These are phyloP conservation scores for Pangasius djambal DNA, from an alignment of 2,797 vertebrate genomes.

Conservation along the genomic window DNA sequence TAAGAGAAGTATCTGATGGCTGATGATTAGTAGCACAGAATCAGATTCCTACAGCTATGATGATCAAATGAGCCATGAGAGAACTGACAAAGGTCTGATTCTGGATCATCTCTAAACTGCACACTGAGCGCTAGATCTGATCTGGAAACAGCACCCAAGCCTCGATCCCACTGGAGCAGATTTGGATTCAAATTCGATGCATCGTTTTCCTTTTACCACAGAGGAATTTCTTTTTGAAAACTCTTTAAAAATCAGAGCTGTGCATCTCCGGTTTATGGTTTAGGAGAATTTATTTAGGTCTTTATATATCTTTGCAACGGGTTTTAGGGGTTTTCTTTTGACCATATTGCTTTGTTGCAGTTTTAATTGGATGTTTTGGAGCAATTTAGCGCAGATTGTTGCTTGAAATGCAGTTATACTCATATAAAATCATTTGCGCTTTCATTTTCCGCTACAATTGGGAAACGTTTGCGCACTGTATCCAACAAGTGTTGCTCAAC, in stretches of 20 bases:
- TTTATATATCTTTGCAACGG: slow-evolving; percentile 70
- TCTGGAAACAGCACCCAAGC: slow-evolving; percentile 12
- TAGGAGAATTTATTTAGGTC: slow-evolving; percentile 68
- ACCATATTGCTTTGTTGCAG: background rate
- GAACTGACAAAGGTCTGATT: slow-evolving; percentile 1
- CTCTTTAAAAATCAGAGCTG: slow-evolving; percentile 72
- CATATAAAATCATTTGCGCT: background rate
- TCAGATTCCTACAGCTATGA: slow-evolving; percentile 3
- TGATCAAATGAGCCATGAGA: background rate
- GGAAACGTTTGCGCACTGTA: slow-evolving; percentile 39
- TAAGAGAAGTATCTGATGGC: background rate
- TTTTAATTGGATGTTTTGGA: slow-evolving; percentile 31
- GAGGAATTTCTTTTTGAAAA: slow-evolving; percentile 38
- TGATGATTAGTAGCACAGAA: background rate
- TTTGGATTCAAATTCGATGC: slow-evolving; percentile 31
- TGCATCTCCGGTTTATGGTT: slow-evolving; percentile 65
- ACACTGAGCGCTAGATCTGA: slow-evolving; percentile 7
- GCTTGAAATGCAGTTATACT: slow-evolving; percentile 25
- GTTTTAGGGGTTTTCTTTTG: slow-evolving; percentile 55
- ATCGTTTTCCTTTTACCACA: slow-evolving; percentile 31
- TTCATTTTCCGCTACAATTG: slow-evolving; percentile 33
- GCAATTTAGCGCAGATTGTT: slow-evolving; percentile 12
- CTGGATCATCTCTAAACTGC: slow-evolving; percentile 19
- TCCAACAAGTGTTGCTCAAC: slow-evolving; percentile 28
- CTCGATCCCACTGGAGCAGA: slow-evolving; percentile 18